These are phyloP conservation scores for Phoenicopterus ruber DNA, from an alignment of 2,113 vertebrate species.

Conservation along the genomic window DNA sequence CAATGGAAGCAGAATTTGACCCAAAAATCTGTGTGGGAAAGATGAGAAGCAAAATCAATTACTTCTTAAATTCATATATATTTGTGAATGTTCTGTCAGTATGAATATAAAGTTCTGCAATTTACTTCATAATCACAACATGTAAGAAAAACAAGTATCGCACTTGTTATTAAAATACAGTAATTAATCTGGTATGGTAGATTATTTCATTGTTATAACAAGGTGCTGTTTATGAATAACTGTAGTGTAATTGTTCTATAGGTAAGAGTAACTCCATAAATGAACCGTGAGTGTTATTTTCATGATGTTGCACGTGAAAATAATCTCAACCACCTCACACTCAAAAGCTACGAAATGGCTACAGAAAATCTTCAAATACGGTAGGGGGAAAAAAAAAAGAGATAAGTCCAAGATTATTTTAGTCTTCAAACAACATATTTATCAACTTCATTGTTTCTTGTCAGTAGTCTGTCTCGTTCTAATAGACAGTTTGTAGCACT, in stretches of 20 bases:
- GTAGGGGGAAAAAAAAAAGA: accelerated
- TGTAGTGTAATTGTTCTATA: not conserved
- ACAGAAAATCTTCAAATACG: not conserved
- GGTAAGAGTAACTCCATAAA: not conserved
- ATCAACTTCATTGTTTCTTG: not conserved
- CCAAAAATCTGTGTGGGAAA: not conserved
- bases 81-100: not conserved
- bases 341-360: not conserved
- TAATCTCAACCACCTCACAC: not conserved
- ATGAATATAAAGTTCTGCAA: not conserved
- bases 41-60: not conserved
- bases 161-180: not conserved
- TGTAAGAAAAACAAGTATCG: not conserved
- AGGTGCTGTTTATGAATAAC: not conserved
- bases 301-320: not conserved
- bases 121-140: not conserved
- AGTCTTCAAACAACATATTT: not conserved
- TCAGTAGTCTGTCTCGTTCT: not conserved
- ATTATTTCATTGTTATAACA: not conserved
- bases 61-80: not conserved
- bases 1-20: not conserved
- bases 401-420: not conserved
- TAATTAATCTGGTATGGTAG: not conserved
- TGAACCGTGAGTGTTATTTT: not conserved
- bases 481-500: not conserved